Percentiles rank a stretch among this genome's conserved stretches.
Conservation (phyloP, 1,140 invertebrate genomes). For the Dryas iulia region DNA sequence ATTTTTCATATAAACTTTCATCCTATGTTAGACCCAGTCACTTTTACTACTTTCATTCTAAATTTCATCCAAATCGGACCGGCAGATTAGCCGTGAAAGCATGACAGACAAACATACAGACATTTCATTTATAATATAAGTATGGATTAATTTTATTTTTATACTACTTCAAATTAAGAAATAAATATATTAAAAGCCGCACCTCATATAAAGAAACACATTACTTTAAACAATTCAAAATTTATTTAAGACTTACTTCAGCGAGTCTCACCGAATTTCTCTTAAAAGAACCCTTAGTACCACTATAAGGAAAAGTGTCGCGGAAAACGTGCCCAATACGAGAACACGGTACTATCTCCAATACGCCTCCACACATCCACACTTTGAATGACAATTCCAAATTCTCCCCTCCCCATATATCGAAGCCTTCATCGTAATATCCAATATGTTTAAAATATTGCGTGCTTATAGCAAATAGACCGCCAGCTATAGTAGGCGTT, state of each 20-base stretch:
- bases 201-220: too few species aligned
- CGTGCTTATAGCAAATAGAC: slow-evolving; percentile 84
- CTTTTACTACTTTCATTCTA: too few species aligned
- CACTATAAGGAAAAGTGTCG: slow-evolving; percentile 94
- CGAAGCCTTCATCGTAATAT: slow-evolving; percentile 98
- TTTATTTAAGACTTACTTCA: slow-evolving; percentile 76
- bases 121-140: too few species aligned
- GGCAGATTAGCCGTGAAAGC: too few species aligned
- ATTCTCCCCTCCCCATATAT: slow-evolving; percentile 99
- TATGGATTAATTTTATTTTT: too few species aligned
- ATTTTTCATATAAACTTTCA: too few species aligned
- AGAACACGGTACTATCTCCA: slow-evolving; percentile 98
- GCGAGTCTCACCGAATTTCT: slow-evolving; percentile 94
- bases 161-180: too few species aligned
- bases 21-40: too few species aligned
- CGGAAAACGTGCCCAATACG: slow-evolving; percentile 99
- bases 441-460: slow-evolving; percentile 95
- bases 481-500: slow-evolving; percentile 97
- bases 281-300: slow-evolving; percentile 94
- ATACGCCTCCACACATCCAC: slow-evolving; percentile 91
- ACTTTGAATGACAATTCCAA: slow-evolving; percentile 98
- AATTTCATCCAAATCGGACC: too few species aligned
- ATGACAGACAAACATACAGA: too few species aligned
- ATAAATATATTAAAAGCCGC: too few species aligned
- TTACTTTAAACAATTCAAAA: too few species aligned